A percentile compares a stretch with the other conserved stretches of the same genome.
These are phyloP conservation scores for Sakesphorus luctuosus DNA, from an alignment of 2,113 vertebrate species.

Conservation along the genomic window DNA sequence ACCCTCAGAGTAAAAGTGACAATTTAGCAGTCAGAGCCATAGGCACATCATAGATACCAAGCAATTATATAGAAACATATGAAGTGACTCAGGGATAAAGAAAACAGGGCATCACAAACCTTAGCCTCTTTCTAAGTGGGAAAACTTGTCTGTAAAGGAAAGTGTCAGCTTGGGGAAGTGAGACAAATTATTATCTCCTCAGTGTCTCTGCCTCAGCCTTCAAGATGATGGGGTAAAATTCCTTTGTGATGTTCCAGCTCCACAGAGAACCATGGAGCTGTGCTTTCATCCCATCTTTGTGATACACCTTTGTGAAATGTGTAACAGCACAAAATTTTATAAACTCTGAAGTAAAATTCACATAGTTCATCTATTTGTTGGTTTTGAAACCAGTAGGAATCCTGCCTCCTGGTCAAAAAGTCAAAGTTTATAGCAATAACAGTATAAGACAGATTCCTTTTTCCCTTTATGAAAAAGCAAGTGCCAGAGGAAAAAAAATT, in stretches of 20 bases:
- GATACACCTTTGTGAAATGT: background rate
- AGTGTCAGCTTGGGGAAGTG: background rate
- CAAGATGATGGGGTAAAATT: background rate
- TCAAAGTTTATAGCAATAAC: background rate
- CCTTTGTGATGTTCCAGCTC: background rate
- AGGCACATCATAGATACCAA: background rate
- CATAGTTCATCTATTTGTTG: background rate
- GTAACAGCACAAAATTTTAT: background rate
- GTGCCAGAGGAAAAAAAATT: rapidly evolving
- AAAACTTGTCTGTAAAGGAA: background rate
- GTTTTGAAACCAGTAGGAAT: background rate
- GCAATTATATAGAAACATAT: background rate
- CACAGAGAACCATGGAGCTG: background rate
- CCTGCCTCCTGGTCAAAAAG: background rate
- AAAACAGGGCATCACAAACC: background rate
- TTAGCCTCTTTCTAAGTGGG: background rate
- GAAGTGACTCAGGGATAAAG: background rate
- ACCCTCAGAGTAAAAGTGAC: background rate
- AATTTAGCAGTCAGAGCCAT: background rate
- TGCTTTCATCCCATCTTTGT: background rate
- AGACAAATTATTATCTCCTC: background rate
- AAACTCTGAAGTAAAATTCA: background rate
- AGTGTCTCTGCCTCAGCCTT: background rate
- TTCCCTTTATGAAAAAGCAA: background rate
- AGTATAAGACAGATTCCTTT: background rate